Conservation (phyloP, 2,888 invertebrate genomes). For the Hecatera dysodea region DNA sequence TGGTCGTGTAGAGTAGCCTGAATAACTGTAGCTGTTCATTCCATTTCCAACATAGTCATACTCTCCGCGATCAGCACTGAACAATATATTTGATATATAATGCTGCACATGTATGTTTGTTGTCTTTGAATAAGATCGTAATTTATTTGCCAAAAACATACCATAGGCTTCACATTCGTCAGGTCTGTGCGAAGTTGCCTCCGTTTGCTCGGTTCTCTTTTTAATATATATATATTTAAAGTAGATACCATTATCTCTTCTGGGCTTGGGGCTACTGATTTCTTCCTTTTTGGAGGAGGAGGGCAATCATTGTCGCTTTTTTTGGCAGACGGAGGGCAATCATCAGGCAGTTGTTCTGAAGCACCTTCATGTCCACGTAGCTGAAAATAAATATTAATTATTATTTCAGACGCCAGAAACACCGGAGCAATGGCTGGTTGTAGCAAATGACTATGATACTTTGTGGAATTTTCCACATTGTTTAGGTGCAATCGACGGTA, state of each 20-base stretch:
- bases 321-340: conserved; percentile 10
- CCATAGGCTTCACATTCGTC: conserved; percentile 18
- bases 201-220: not conserved
- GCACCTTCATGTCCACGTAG: too few species aligned
- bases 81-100: conserved; percentile 60
- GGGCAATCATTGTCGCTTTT: conserved; percentile 34
- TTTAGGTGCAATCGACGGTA: conserved; percentile 25
- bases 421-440: conserved; percentile 21
- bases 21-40: not conserved
- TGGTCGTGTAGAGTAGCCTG: not conserved
- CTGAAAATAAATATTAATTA: too few species aligned
- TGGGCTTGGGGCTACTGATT: conserved; percentile 46
- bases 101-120: conserved; percentile 49
- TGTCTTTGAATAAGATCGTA: conserved; percentile 54
- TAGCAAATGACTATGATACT: conserved; percentile 21
- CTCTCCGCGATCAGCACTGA: conserved; percentile 41
- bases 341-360: too few species aligned
- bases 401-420: too few species aligned
- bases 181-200: not conserved
- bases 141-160: conserved; percentile 47
- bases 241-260: conserved; percentile 41
- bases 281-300: conserved; percentile 39
- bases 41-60: not conserved
- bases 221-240: not conserved
- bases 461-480: conserved; percentile 43